Evolutionary conservation across 2,888 invertebrate genomes (phyloP).

Genomic region (Mechanitis mazaeus): DNA sequence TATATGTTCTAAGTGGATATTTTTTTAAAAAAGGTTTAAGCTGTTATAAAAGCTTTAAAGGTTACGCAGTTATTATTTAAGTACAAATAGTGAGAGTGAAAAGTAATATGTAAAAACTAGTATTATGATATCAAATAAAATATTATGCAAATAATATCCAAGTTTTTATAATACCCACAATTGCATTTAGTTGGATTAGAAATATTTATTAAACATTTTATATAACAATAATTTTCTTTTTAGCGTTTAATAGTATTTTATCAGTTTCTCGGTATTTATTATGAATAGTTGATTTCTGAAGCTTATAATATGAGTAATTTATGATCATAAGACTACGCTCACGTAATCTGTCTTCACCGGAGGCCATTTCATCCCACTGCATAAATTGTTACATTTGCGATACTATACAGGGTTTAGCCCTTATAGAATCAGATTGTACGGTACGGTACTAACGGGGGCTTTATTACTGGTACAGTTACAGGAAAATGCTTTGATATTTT

Average conservation of each 20-base stretch:
- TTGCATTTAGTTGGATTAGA: too few species aligned
- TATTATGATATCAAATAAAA: too few species aligned
- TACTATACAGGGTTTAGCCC: conserved; percentile 50
- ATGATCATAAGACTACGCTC: conserved; percentile 60
- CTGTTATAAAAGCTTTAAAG: too few species aligned
- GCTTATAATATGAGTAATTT: conserved; percentile 57
- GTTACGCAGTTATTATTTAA: too few species aligned
- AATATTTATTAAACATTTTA: too few species aligned
- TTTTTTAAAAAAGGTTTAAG: too few species aligned
- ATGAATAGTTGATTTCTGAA: conserved; percentile 24
- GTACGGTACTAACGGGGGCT: conserved; percentile 21
- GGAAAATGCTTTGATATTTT: not conserved
- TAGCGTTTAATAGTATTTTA: not conserved
- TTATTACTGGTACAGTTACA: conserved; percentile 19
- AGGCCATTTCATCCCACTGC: conserved; percentile 38
- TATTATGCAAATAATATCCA: too few species aligned
- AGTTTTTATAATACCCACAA: too few species aligned
- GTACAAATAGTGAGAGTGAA: too few species aligned
- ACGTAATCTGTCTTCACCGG: conserved; percentile 46
- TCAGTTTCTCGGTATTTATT: not conserved
- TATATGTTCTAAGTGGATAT: too few species aligned
- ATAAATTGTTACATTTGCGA: conserved; percentile 54
- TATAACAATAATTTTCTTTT: not conserved
- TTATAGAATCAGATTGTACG: conserved; percentile 48
- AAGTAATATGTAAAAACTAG: too few species aligned